These are phyloP conservation scores for Drosophila lacicola DNA, from an alignment of 2,888 invertebrate species.

Conservation along the genomic window DNA sequence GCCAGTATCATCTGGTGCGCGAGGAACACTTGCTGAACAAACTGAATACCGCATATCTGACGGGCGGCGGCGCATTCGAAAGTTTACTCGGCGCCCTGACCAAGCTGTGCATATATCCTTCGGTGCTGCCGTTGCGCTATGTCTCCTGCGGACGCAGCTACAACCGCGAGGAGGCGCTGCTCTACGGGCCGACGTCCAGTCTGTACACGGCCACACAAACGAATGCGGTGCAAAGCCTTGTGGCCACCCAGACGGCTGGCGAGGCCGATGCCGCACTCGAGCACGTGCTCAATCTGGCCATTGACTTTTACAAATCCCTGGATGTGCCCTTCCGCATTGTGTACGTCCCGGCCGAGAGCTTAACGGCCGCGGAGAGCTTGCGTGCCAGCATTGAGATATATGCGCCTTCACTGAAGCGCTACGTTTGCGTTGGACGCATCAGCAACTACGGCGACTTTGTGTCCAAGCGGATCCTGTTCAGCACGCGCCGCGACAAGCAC, in stretches of 20 bases:
- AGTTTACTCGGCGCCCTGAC: conserved; percentile 89
- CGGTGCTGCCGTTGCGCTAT: conserved; percentile 89
- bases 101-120: conserved; percentile 88
- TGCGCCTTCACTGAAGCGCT: conserved; percentile 88
- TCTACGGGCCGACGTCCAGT: conserved; percentile 74
- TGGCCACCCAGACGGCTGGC: conserved; percentile 86
- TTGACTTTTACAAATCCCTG: conserved; percentile 88
- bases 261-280: conserved; percentile 87
- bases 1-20: conserved; percentile 88
- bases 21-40: conserved; percentile 85
- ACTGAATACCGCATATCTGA: conserved; percentile 89
- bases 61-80: conserved; percentile 90
- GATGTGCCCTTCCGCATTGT: conserved; percentile 89
- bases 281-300: conserved; percentile 86
- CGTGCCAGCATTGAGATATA: conserved; percentile 90
- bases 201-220: conserved; percentile 90
- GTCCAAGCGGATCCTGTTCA: conserved; percentile 91
- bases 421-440: conserved; percentile 91
- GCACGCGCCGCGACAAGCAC: conserved; percentile 87
- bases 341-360: conserved; percentile 87
- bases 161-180: conserved; percentile 55
- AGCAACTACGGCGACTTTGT: conserved; percentile 90
- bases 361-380: conserved; percentile 89
- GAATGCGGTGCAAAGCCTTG: conserved; percentile 89
- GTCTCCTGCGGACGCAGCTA: conserved; percentile 91